Base-by-base conservation (phyloP, 2,113 vertebrate genomes). In the Gymnocephalus cernua region DNA sequence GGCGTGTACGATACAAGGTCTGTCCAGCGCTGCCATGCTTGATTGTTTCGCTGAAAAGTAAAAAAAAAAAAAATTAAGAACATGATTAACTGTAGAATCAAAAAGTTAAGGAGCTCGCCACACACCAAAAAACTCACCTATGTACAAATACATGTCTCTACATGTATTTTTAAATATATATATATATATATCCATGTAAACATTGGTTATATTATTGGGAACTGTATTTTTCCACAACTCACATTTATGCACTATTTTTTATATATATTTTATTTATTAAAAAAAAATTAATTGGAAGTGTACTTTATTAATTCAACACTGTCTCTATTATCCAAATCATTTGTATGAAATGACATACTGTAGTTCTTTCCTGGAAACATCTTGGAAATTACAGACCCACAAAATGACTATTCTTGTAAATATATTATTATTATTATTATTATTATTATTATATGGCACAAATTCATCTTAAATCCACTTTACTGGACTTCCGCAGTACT, bases 1-100 rank as follows among this genome's bases (percentile, higher is more conserved):
- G 98, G 98, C 0, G 95, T 97, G 10, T 98, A 97, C 11, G 96
- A 99, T 68, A 91, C 95, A 0, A 92, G 95, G 91, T 92, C 21
- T 1, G 85, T 67, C 57, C 54, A 51, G 15, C 8, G 6, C 48
- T 1, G 5, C 21, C 21, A 0, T 1, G 44, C 14, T 23, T 11
- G 7, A 59, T 8, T 32, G 32, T 38, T 62, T 9, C 35, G 2
- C 35, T 54, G 10, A 53, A 53, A 53, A 53, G 50, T n/a, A n/a
- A n/a, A n/a, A n/a, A n/a, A n/a, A n/a, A n/a, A n/a, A n/a, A n/a
- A n/a, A n/a, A n/a, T n/a, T n/a, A n/a, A 63, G 35, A 38, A 38
- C 7, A 38, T 9, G 35, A 38, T 38, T 8, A 38, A 38, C 27
- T 29, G 27, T 29, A 38, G 7, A 9, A 38, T 8, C 1, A 38